Evolutionary conservation across 2,113 vertebrate genomes (phyloP).

Genomic region (Burhinus oedicnemus): DNA sequence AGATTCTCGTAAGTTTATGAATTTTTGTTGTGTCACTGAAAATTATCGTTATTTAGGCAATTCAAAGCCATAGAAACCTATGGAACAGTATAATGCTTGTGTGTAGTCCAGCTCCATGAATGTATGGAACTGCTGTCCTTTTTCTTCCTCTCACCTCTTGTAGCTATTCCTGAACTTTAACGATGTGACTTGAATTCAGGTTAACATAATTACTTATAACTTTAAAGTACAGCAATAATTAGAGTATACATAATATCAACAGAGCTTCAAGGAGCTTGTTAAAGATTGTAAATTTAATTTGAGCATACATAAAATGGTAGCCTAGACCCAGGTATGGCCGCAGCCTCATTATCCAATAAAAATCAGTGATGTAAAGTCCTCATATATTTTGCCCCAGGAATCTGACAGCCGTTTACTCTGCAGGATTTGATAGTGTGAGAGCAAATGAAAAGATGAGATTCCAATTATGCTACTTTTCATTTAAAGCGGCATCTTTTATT

Average conservation of each 20-base stretch:
- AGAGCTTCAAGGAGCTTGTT: slow-evolving; percentile 3
- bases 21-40: not conserved
- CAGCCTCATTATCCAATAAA: not conserved
- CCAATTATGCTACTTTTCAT: not conserved
- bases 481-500: not conserved
- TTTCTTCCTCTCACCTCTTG: not conserved
- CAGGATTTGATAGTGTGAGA: not conserved
- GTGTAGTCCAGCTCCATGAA: not conserved
- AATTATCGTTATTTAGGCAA: not conserved
- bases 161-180: not conserved
- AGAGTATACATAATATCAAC: not conserved
- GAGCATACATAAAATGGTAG: not conserved
- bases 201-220: not conserved
- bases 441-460: not conserved
- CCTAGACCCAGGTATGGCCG: not conserved
- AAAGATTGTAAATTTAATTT: slow-evolving; percentile 1
- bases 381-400: not conserved
- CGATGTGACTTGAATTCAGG: not conserved
- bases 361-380: not conserved
- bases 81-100: not conserved
- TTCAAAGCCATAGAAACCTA: not conserved
- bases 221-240: not conserved
- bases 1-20: not conserved
- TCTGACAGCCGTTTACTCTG: not conserved
- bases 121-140: not conserved